Conservation (phyloP, 2,888 invertebrate genomes). For the Plemyria rubiginata region DNA sequence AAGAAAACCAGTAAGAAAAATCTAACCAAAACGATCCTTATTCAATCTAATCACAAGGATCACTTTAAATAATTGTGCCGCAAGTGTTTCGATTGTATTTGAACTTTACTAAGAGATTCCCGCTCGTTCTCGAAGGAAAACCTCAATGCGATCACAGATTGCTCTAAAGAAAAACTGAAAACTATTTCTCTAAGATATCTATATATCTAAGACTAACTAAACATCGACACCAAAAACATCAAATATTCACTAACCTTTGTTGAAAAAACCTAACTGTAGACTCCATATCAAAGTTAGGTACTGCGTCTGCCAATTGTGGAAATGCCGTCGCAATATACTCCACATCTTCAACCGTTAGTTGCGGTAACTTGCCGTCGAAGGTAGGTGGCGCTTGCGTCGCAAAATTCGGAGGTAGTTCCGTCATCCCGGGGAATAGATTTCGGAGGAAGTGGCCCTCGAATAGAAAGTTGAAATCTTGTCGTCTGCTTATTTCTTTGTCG, state of each 20-base stretch:
- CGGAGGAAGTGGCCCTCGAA: conserved; percentile 94
- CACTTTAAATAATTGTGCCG: no score
- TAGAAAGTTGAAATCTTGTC: conserved; percentile 90
- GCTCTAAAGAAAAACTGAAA: no score
- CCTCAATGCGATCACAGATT: no score
- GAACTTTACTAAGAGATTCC: no score
- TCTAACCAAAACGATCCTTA: no score
- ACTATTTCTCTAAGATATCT: no score
- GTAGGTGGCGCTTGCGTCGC: conserved; percentile 91
- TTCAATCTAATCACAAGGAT: no score
- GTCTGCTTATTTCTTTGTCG: conserved; percentile 91
- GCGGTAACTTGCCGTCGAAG: conserved; percentile 90
- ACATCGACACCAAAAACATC: no score
- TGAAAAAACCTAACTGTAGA: conserved; percentile 89
- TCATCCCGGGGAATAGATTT: conserved; percentile 95
- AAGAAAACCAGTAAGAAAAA: conserved; percentile 35
- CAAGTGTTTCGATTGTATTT: no score
- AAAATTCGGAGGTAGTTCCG: conserved; percentile 93
- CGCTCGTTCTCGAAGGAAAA: no score
- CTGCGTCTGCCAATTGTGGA: conserved; percentile 87
- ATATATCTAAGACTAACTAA: no score
- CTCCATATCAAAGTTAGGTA: conserved; percentile 88
- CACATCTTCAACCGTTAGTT: conserved; percentile 86
- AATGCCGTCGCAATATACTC: conserved; percentile 86
- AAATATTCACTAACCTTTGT: conserved; percentile 71